Percentiles rank a stretch among this genome's conserved stretches.
These are phyloP conservation scores for Dicycla oo DNA, from an alignment of 2,888 invertebrate species.

Conservation along the genomic window DNA sequence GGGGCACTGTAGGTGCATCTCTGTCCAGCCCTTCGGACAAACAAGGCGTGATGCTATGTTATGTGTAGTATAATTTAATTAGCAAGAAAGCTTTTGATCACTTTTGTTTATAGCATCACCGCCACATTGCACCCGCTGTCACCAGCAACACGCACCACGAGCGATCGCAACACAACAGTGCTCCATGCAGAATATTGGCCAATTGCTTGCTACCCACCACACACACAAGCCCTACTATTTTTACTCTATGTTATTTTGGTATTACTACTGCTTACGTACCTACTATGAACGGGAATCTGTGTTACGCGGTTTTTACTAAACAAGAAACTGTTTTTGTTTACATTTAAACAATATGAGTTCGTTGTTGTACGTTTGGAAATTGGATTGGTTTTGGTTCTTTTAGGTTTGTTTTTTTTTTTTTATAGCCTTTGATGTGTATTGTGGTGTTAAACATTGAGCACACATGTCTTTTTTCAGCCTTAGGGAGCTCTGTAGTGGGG, in stretches of 20 bases:
- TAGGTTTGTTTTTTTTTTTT: slow-evolving; percentile 17
- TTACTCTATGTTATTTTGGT: slow-evolving; percentile 43
- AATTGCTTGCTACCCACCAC: slow-evolving; percentile 58
- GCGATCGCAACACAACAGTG: slow-evolving; percentile 42
- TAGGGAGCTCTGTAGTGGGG: neutral
- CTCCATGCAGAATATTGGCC: slow-evolving; percentile 63
- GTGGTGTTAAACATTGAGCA: slow-evolving; percentile 1
- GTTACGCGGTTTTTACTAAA: slow-evolving; percentile 45
- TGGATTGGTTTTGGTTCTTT: slow-evolving; percentile 31
- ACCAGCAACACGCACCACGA: slow-evolving; percentile 7
- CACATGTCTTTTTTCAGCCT: neutral
- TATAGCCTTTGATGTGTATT: slow-evolving; percentile 21
- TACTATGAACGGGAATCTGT: slow-evolving; percentile 19
- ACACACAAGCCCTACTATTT: slow-evolving; percentile 51
- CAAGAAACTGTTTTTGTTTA: slow-evolving; percentile 50
- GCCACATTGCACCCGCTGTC: slow-evolving; percentile 5
- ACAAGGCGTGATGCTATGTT: too few relatives aligned
- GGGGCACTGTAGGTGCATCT: too few relatives aligned
- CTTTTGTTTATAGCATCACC: neutral
- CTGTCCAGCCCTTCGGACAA: too few relatives aligned
- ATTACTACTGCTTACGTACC: slow-evolving; percentile 26
- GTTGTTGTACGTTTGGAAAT: slow-evolving; percentile 23
- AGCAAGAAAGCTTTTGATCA: neutral
- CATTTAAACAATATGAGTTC: slow-evolving; percentile 4
- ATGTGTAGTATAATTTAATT: neutral